phyloP scores from a whole-genome alignment of 2,888 invertebrate species.

The Acleris sparsana region DNA sequence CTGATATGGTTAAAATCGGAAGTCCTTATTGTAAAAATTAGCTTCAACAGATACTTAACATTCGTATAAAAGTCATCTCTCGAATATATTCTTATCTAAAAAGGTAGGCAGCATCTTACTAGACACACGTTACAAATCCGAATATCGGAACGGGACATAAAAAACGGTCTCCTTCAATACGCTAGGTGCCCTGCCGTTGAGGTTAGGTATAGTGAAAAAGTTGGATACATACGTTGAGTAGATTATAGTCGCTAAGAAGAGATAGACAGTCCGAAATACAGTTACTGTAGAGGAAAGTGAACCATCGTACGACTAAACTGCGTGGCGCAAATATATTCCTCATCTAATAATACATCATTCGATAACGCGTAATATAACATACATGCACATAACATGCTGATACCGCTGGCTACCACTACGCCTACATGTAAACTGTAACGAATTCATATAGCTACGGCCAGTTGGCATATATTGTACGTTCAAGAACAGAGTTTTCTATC shows the following conservation, averaged over 20 bases:
- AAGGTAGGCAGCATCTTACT: constrained; percentile 76
- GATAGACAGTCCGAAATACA: constrained; percentile 44
- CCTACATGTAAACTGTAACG: constrained; percentile 74
- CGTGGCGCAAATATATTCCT: constrained; percentile 57
- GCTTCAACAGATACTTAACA: constrained; percentile 82
- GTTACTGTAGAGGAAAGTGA: constrained; percentile 53
- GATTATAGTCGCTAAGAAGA: constrained; percentile 67
- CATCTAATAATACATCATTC: constrained; percentile 75
- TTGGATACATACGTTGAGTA: constrained; percentile 60
- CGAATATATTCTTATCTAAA: constrained; percentile 82
- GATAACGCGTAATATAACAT: constrained; percentile 74
- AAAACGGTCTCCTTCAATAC: constrained; percentile 61
- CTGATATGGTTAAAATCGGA: constrained; percentile 77
- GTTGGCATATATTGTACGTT: constrained; percentile 65
- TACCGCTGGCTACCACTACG: constrained; percentile 74
- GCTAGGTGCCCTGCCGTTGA: constrained; percentile 56
- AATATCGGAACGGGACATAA: constrained; percentile 62
- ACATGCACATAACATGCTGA: constrained; percentile 75
- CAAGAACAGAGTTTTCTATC: constrained; percentile 60
- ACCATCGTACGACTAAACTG: constrained; percentile 54
- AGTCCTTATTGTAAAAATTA: constrained; percentile 78
- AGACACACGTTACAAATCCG: constrained; percentile 70
- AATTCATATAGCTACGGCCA: constrained; percentile 73
- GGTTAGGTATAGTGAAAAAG: constrained; percentile 70
- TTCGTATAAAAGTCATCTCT: constrained; percentile 83